Conservation (phyloP, 2,888 invertebrate genomes). For the Diaphora mendica region DNA sequence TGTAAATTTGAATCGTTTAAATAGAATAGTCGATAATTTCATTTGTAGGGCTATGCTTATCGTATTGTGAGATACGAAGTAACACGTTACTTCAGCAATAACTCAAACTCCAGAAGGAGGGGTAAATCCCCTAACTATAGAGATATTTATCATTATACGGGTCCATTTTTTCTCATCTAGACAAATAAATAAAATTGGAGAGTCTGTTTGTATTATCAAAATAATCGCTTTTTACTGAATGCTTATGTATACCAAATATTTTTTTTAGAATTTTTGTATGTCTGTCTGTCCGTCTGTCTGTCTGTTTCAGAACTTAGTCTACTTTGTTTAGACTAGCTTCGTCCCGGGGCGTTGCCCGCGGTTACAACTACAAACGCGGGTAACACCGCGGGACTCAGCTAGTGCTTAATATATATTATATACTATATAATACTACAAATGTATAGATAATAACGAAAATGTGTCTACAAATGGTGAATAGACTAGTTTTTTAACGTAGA, state of each 20-base stretch:
- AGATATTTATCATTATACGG: neutral
- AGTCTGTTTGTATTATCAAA: too few species aligned
- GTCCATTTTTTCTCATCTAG: neutral
- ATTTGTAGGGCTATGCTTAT: neutral
- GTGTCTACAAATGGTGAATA: slow-evolving; percentile 66
- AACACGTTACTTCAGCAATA: neutral
- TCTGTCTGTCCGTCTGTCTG: too few species aligned
- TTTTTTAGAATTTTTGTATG: too few species aligned
- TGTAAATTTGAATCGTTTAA: neutral
- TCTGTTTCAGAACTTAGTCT: too few species aligned
- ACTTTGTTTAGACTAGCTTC: too few species aligned
- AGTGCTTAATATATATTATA: neutral
- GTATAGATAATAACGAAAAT: slow-evolving; percentile 57
- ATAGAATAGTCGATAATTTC: neutral
- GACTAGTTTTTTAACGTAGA: slow-evolving; percentile 75
- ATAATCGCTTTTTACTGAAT: too few species aligned
- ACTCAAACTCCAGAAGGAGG: neutral
- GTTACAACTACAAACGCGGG: too few species aligned
- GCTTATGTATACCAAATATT: too few species aligned
- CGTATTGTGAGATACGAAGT: too few species aligned
- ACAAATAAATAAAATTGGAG: neutral
- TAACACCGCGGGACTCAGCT: too few species aligned
- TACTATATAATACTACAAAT: slow-evolving; percentile 23
- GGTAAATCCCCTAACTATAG: neutral
- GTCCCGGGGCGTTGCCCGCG: too few species aligned